These are phyloP conservation scores for Acrocephalus kingi DNA, from an alignment of 2,113 vertebrate species.

Conservation along the genomic window DNA sequence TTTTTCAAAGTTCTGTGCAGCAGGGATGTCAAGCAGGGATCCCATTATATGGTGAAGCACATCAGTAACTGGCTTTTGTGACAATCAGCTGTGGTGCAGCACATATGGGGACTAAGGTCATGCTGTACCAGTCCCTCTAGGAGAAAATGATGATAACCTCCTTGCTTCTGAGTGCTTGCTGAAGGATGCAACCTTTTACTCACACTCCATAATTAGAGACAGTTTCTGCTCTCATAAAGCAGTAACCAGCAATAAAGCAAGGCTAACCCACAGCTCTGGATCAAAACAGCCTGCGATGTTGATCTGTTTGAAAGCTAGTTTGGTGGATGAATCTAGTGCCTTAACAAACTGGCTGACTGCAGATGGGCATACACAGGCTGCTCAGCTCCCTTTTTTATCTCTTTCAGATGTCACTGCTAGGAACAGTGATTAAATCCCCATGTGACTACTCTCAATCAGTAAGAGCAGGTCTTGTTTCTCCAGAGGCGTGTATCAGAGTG, in stretches of 20 bases:
- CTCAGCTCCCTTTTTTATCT: neutral
- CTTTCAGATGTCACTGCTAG: neutral
- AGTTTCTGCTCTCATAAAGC: neutral
- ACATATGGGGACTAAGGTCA: neutral
- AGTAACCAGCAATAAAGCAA: neutral
- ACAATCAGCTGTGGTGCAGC: neutral
- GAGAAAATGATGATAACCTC: neutral
- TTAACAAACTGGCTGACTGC: neutral
- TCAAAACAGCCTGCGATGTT: neutral
- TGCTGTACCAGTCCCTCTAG: neutral
- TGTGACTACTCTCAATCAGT: neutral
- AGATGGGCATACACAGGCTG: neutral
- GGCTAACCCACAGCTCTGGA: neutral
- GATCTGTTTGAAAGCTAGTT: neutral
- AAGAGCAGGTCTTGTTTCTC: neutral
- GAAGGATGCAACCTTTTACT: neutral
- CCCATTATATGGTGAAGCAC: neutral
- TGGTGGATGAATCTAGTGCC: neutral
- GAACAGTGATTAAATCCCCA: neutral
- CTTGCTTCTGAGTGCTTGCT: neutral
- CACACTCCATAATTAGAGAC: neutral
- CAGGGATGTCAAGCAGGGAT: neutral
- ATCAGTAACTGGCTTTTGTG: neutral
- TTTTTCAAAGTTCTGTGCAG: neutral
- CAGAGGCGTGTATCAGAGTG: neutral